Evolutionary conservation across 2,113 vertebrate genomes (phyloP).

Genomic region (Oxyura jamaicensis): DNA sequence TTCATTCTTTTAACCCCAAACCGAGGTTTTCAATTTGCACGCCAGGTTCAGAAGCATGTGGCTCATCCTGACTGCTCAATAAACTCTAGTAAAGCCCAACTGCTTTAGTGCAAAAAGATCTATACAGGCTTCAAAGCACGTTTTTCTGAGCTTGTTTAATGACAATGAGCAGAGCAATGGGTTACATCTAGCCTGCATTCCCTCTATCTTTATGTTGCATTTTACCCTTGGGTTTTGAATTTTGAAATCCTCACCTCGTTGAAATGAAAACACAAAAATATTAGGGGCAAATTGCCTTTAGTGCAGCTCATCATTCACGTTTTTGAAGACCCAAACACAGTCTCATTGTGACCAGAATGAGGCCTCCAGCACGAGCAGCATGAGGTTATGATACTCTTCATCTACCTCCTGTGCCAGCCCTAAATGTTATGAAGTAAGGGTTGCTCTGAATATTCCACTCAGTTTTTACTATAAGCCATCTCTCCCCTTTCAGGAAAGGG

Average conservation of each 20-base stretch:
- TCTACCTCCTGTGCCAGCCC: neutral
- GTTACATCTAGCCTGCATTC: neutral
- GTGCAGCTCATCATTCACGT: neutral
- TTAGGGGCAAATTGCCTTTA: neutral
- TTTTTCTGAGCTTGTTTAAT: neutral
- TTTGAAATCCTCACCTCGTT: neutral
- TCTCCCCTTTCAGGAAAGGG: neutral
- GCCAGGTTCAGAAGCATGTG: rapidly evolving
- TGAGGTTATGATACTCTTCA: neutral
- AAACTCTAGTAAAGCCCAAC: neutral
- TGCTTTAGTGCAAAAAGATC: neutral
- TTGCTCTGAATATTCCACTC: neutral
- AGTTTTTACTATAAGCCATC: constrained; percentile 1
- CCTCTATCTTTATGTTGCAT: neutral
- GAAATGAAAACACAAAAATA: neutral
- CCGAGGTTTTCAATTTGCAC: neutral
- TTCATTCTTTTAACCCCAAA: neutral
- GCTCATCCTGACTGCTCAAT: neutral
- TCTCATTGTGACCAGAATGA: neutral
- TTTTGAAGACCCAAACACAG: neutral
- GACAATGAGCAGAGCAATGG: neutral
- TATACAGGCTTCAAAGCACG: neutral
- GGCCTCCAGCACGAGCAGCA: neutral
- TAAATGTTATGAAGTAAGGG: neutral
- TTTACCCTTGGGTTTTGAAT: neutral